Base-by-base conservation (phyloP, 2,888 invertebrate species). In the Osedax frankpressi region DNA sequence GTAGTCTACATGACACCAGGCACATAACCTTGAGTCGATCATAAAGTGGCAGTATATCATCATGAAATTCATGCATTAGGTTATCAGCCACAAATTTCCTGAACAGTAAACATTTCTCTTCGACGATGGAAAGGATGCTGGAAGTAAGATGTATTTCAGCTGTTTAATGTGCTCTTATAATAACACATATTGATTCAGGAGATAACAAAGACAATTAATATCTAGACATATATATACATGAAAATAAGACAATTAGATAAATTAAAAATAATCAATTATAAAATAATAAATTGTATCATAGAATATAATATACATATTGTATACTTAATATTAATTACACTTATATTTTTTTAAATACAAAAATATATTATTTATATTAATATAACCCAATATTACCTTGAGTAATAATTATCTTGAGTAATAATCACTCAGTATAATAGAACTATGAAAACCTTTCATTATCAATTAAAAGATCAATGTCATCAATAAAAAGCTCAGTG, bases 41-140 rank as follows among this genome's bases (percentile, higher is more conserved):
- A 78, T 80, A 84, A 19, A 86, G 74, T 1, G 87, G 87, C 24
- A 87, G 76, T 1, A 87, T 78, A 78, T 87, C 87, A 80, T 87
- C 87, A 79, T 87, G 87, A 62, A 87, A 78, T 6, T 85, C 84
- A 80, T 87, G 87, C 86, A 87, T 86, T n/a, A 87, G 78, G 78
- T 87, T 87, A 76, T 86, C 86, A 1, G 86, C 84, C 76, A 86
- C 85, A 77, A 87, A 87, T 11, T 86, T 80, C 69, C 80, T 80
- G 26, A 86, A 77, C 2, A 85, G 75, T 30, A 86, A 77, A 30
- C 79, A 79, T 25, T 76, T 77, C 11, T 78, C 77, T 3, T 76
- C 69, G 6, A 80, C 30, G 44, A 6, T 6, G 19, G 44, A 11
- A 19, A 44, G 44, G 19, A 6, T 6, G 44, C 44, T 44, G 19